Evolutionary conservation across 2,113 vertebrate species (phyloP).

Genomic region (Anhinga rufa): DNA sequence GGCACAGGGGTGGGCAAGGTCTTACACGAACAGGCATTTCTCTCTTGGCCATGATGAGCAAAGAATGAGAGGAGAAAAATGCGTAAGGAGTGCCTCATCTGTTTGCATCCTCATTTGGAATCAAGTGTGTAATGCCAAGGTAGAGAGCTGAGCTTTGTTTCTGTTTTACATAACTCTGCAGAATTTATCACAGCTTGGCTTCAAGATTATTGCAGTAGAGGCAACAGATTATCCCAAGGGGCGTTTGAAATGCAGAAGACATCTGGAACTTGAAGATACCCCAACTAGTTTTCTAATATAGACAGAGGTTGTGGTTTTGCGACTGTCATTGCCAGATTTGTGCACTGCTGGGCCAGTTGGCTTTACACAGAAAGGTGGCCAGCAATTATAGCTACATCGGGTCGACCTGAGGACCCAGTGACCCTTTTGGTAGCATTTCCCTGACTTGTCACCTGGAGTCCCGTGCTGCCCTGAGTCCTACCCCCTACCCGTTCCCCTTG

Average conservation of each 20-base stretch:
- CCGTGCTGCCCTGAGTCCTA: background rate
- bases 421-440: background rate
- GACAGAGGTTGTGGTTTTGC: accelerated
- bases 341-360: background rate
- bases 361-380: background rate
- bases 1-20: background rate
- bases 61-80: background rate
- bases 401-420: background rate
- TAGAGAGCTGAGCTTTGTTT: background rate
- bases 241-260: background rate
- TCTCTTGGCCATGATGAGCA: background rate
- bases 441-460: background rate
- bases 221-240: background rate
- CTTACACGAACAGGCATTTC: background rate
- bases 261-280: background rate
- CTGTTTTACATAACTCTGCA: background rate
- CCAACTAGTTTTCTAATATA: background rate
- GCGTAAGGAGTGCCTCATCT: accelerated
- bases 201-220: background rate
- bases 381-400: background rate
- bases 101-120: background rate
- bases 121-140: background rate
- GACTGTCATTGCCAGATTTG: background rate
- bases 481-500: background rate
- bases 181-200: background rate